Percentiles rank a stretch among this genome's conserved stretches.
Conservation (phyloP, 53 echinoderm and acorn worm species). For the Echinarachnius parma region DNA sequence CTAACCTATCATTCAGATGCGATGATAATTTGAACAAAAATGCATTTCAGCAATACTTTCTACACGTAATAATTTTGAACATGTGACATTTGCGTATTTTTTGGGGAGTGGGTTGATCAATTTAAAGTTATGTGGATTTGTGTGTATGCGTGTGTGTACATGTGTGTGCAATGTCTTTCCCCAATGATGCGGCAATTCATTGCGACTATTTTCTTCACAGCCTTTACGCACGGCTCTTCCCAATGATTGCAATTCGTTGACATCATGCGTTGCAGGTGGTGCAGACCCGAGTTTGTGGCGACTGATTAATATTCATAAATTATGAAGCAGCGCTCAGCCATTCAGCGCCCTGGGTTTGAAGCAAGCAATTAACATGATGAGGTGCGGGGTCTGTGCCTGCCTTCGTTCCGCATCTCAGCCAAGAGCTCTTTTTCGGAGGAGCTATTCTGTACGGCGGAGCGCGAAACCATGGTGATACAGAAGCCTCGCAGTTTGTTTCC, state of each 20-base stretch:
- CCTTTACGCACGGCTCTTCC: neutral
- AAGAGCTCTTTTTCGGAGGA: conserved; percentile 3
- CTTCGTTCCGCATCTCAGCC: neutral
- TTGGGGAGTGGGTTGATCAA: too few relatives aligned
- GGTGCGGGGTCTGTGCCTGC: conserved; percentile 26
- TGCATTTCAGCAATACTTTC: too few relatives aligned
- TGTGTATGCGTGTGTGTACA: too few relatives aligned
- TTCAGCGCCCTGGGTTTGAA: conserved; percentile 17
- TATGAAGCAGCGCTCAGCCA: conserved; percentile 42
- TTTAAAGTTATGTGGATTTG: too few relatives aligned
- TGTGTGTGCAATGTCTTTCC: too few relatives aligned
- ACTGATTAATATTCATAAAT: conserved; percentile 53
- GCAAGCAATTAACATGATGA: conserved; percentile 43
- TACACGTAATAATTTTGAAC: too few relatives aligned
- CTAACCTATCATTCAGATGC: too few relatives aligned
- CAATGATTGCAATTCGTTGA: conserved; percentile 13
- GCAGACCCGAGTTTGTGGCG: conserved; percentile 26
- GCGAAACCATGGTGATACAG: conserved; percentile 48
- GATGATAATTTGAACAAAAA: too few relatives aligned
- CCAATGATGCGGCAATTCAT: too few relatives aligned
- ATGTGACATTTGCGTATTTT: too few relatives aligned
- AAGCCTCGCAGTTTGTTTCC: conserved; percentile 30
- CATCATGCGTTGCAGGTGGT: conserved; percentile 28
- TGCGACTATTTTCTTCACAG: too few relatives aligned
- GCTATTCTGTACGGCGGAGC: conserved; percentile 18